Evolutionary conservation across 2,113 vertebrate species (phyloP).

Genomic region (Crotalus tigris): DNA sequence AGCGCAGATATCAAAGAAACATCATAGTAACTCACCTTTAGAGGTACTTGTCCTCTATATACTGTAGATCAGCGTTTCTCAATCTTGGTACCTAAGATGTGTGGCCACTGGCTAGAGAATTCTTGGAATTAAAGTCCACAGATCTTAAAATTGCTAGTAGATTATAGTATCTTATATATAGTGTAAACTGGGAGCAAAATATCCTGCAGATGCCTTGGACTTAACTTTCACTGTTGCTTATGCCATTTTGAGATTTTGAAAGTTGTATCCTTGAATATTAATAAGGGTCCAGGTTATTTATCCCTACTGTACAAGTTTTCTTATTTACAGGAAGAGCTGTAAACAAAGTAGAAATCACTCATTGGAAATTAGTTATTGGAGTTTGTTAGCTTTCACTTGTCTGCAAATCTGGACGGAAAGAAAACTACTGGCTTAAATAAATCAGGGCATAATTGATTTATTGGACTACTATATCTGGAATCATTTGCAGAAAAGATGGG

Average conservation of each 20-base stretch:
- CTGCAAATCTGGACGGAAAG: neutral
- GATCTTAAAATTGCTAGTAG: neutral
- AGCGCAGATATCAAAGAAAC: neutral
- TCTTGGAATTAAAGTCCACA: neutral
- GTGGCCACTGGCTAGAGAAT: neutral
- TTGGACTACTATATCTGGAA: neutral
- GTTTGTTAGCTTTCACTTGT: neutral
- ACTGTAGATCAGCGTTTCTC: neutral
- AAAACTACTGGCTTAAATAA: neutral
- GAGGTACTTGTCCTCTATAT: neutral
- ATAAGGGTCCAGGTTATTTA: neutral
- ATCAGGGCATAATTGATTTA: neutral
- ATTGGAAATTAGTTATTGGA: neutral
- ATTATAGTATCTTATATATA: neutral
- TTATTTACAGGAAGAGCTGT: neutral
- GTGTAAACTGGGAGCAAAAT: neutral
- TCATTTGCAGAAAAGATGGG: neutral
- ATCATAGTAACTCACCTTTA: neutral
- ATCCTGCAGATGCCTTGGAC: neutral
- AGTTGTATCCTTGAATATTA: neutral
- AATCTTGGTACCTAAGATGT: neutral
- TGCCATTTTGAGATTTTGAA: neutral
- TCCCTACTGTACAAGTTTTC: neutral
- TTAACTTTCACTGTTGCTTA: neutral
- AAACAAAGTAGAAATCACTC: neutral